Base-by-base conservation (phyloP, 30 jellyfish, hydroid and myxozoan species). In the Clytia hemisphaerica region DNA sequence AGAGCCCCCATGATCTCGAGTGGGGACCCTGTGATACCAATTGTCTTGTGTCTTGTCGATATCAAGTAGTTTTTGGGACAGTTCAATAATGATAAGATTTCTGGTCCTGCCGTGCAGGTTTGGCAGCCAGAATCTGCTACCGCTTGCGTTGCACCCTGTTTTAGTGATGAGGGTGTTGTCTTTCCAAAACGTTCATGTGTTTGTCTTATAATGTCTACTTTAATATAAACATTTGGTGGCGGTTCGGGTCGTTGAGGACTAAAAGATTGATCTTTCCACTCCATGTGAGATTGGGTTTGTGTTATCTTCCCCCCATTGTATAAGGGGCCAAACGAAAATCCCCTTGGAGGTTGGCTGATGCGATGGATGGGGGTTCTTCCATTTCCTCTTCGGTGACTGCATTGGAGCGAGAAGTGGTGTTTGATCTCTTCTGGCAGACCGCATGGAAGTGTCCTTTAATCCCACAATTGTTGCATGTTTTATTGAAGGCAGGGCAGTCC, bases 71-170 rank as follows among this genome's bases (percentile, higher is more conserved):
- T 9, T 32, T 24, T 24, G 15, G 29, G 69, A 36, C 76, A 62
- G 7, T 62, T 62, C 24, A 62, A 31, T n/a, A 4, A 3, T 4
- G 12, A 18, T 22, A 62, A 36, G 7, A 62, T 4, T 36, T 62
- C 76, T 36, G 76, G 76, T 15, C 76, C 76, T 14, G 50, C 69
- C 22, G 76, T 62, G 69, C 76, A 62, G 22, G 38, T 62, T 62
- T 62, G 76, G 29, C 50, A 24, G n/a, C 76, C 76, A 10, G 71
- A 4, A 62, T 62, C 76, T 34, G 76, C 76, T 14, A 5, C 7
- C 19, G 76, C 76, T 32, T 32, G 22, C 4, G 69, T 36, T 4
- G 7, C 71, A 50, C 7, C 22, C 21, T 50, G 64, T 18, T 7
- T 50, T 50, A 18, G 6, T 50, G n/a, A n/a, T n/a, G n/a, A n/a